A percentile compares a stretch with the other conserved stretches of the same genome.
These are phyloP conservation scores for Percina caprodes DNA, from an alignment of 2,113 vertebrate genomes.

Conservation along the genomic window DNA sequence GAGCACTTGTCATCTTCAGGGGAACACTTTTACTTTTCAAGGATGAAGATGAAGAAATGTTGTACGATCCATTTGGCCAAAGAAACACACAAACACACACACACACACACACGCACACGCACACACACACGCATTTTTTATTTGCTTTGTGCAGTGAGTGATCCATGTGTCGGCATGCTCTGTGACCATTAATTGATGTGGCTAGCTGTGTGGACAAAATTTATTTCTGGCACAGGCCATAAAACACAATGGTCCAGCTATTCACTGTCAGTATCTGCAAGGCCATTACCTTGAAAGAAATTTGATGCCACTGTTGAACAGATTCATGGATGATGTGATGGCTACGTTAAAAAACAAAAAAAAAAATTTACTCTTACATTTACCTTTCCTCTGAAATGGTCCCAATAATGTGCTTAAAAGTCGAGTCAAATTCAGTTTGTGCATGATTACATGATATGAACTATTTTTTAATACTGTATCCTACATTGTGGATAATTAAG, in stretches of 20 bases:
- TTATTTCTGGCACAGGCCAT: slow-evolving; percentile 61
- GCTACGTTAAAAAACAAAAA: slow-evolving; percentile 20
- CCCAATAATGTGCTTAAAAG: too few relatives aligned
- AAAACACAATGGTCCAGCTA: slow-evolving; percentile 59
- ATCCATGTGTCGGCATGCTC: slow-evolving; percentile 40
- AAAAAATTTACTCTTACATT: too few relatives aligned
- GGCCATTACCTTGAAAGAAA: slow-evolving; percentile 56
- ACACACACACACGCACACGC: slow-evolving; percentile 1
- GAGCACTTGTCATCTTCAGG: slow-evolving; percentile 26
- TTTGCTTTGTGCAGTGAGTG: slow-evolving; percentile 46
- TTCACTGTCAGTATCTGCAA: slow-evolving; percentile 55
- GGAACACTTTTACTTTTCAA: slow-evolving; percentile 17
- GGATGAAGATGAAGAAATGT: slow-evolving; percentile 21
- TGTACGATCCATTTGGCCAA: not conserved
- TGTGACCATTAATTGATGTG: slow-evolving; percentile 55
- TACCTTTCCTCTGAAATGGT: too few relatives aligned
- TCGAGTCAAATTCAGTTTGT: too few relatives aligned
- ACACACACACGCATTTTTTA: not conserved
- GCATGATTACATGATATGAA: too few relatives aligned
- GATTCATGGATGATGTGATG: slow-evolving; percentile 33
- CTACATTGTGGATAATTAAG: too few relatives aligned
- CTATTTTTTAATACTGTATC: too few relatives aligned
- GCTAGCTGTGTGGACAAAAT: slow-evolving; percentile 60
- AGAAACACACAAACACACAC: not conserved
- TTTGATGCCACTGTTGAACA: slow-evolving; percentile 34